Base-by-base conservation (phyloP, 2,113 vertebrate genomes). In the Heliornis fulica region DNA sequence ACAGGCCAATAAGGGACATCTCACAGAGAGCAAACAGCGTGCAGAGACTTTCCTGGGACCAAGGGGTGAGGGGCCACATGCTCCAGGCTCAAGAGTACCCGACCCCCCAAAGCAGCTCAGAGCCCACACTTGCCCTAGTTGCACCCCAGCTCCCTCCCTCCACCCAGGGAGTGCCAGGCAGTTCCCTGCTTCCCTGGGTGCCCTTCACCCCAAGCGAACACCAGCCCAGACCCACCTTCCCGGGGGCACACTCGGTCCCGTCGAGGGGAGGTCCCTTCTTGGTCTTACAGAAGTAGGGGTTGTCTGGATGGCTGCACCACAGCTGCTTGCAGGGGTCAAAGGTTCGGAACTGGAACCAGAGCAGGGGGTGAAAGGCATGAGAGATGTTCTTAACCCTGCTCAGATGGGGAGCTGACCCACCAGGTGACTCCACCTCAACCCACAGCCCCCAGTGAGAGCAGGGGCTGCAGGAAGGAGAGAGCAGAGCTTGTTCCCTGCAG, bases 181-280 rank as follows among this genome's bases (percentile, higher is more conserved):
- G 61, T 25, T 87, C 56, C 80, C 34, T 0, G 1, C 20, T n/a
- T 21, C 57, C 61, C 57, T 28, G n/a, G 28, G 15, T 32, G 51
- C 43, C 56, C 53, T 50, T 64, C 34, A 28, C 10, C 29, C 11
- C 54, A 48, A 18, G 43, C 1, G 19, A 54, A 87, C 0, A n/a
- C n/a, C n/a, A n/a, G n/a, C n/a, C 46, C 46, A 46, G 6, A 95
- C 98, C 97, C 96, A 99, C 99, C 95, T 99, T 99, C 60, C 99
- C 99, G 34, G 98, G 97, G 32, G 98, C 98, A 83, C 99, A 99
- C 75, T 99, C 99, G 0, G 99, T 99, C 22, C 99, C 99, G 10
- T 99, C 99, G 1, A 99, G 98, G 1, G 99, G 99, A 5, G 99
- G 99, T 1, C 99, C 99, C n/a, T 99, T 99, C 97, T 99, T 99